Evolutionary conservation across 2,888 invertebrate species (phyloP).

Genomic region (Diaprepes abbreviatus): DNA sequence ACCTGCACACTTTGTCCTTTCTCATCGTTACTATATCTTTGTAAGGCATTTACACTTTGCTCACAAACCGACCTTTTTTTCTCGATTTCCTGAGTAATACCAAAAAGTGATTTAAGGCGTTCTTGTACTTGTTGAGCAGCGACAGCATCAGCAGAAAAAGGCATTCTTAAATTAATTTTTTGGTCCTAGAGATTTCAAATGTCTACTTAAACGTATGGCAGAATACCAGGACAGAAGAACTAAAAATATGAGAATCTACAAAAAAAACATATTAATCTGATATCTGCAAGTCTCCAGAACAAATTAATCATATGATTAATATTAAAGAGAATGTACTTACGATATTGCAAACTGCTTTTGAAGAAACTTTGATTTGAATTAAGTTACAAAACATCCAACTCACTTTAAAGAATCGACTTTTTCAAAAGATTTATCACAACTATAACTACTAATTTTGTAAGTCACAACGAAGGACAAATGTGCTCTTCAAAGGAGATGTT

Average conservation of each 20-base stretch:
- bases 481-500: too few species aligned
- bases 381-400: constrained; percentile 25
- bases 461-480: too few species aligned
- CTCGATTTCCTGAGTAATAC: constrained; percentile 85
- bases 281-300: too few species aligned
- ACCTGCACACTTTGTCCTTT: constrained; percentile 62
- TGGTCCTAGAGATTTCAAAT: constrained; percentile 42
- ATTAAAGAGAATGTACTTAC: constrained; percentile 52
- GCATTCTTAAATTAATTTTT: constrained; percentile 70
- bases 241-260: constrained; percentile 56
- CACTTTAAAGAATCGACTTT: not conserved
- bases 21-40: constrained; percentile 76
- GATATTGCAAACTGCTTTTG: constrained; percentile 54
- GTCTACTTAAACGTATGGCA: constrained; percentile 63
- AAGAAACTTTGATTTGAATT: constrained; percentile 44
- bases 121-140: constrained; percentile 81
- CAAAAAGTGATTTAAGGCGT: constrained; percentile 81
- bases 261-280: constrained; percentile 31
- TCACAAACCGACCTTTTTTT: constrained; percentile 85
- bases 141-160: constrained; percentile 81
- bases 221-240: constrained; percentile 71
- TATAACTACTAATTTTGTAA: too few species aligned
- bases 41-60: constrained; percentile 82
- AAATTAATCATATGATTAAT: not conserved
- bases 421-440: too few species aligned